Base-by-base conservation (phyloP, 2,797 vertebrate genomes). In the Lacerta viridis region DNA sequence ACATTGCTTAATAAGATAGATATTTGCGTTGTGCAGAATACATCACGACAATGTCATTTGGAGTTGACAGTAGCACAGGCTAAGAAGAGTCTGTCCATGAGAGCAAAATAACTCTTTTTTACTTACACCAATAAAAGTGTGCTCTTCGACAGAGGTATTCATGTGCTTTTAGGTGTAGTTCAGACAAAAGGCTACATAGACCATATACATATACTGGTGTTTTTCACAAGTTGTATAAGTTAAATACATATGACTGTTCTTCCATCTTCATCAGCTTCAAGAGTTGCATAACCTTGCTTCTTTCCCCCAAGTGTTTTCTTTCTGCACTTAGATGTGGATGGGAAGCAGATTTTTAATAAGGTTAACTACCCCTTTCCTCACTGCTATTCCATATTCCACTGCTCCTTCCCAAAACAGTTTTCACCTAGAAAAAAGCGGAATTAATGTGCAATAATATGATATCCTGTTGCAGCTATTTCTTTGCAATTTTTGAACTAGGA, bases 21-120 rank as follows among this genome's bases (percentile, higher is more conserved):
- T 1, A 1, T 77, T 87, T 10, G 13, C 7, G 5, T 72, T 50
- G 61, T 71, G 0, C 0, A 0, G 7, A 20, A 9, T 68, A 9
- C 64, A 8, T 86, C 46, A 43, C 41, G 7, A 11, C 23, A 41
- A 29, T 74, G 10, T 27, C 33, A 61, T 66, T 77, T 85, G 25
- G 39, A 33, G 61, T 10, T 46, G 75, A 50, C 61, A 79, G 10
- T 41, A 68, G 66, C 29, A 17, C 36, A 41, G 33, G 39, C 5
- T 10, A 68, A 10, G 18, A 33, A 23, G 29, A 41, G 1, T 13
- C 61, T 66, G 36, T 33, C 39, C 80, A 82, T 11, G 36, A 68
- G 27, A 23, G 18, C 7, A 78, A 50, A 29, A n/a, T 46, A 43
- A 8, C 2, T 43, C 17, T 41, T 59, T 61, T 80, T 80, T 80